Conservation (phyloP, 2,113 vertebrate species). For the Choloepus hoffmanni region DNA sequence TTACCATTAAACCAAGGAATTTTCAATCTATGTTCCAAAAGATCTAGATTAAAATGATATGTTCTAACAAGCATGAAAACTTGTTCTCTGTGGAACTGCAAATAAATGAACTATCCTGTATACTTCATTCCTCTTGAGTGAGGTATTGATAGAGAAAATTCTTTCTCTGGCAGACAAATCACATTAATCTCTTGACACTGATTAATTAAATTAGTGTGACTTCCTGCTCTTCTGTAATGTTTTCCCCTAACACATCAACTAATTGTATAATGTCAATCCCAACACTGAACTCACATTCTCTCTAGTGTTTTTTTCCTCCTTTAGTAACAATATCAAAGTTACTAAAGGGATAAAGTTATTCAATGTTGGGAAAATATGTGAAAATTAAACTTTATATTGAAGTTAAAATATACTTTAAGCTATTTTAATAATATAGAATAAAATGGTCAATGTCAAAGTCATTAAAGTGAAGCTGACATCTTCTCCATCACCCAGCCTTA, state of each 20-base stretch:
- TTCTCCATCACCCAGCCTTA: not conserved
- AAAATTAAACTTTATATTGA: constrained; percentile 4
- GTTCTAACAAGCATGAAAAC: constrained; percentile 48
- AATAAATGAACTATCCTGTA: not conserved
- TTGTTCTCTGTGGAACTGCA: constrained; percentile 47
- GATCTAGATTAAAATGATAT: constrained; percentile 21
- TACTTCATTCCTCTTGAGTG: constrained; percentile 45
- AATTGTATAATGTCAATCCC: not conserved
- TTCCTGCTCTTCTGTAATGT: constrained; percentile 48
- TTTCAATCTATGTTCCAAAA: constrained; percentile 18
- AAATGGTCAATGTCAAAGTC: constrained; percentile 14
- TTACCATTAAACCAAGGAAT: not conserved
- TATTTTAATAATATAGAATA: constrained; percentile 27
- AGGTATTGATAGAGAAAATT: not conserved
- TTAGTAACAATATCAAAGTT: not conserved
- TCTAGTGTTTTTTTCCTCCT: not conserved
- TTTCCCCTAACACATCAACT: not conserved
- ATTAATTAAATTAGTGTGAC: constrained; percentile 39
- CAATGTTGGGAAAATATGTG: constrained; percentile 6
- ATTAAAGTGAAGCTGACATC: not conserved
- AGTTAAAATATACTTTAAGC: constrained; percentile 37
- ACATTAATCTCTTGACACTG: constrained; percentile 23
- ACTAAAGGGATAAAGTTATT: not conserved
- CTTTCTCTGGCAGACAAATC: constrained; percentile 51
- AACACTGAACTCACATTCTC: not conserved